A percentile compares a stretch with the other conserved stretches of the same genome.
Evolutionary conservation across 2,888 invertebrate genomes (phyloP).

Genomic region (Pycnomerus fuliginosus): DNA sequence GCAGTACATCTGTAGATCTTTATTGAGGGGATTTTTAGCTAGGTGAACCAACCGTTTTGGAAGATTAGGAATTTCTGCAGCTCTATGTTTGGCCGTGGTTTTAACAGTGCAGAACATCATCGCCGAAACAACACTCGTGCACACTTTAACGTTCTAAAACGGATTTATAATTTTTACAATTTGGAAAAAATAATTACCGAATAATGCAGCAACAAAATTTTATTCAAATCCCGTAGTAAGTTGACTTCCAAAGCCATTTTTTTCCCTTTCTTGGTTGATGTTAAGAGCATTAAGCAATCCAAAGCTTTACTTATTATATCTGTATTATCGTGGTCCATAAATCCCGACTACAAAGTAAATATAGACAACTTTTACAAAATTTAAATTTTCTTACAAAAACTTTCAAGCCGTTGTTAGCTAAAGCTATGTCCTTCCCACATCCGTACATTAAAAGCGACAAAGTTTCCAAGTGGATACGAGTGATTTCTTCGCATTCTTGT

Average conservation of each 20-base stretch:
- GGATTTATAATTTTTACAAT: neutral
- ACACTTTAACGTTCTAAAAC: constrained; percentile 37
- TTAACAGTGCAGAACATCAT: constrained; percentile 47
- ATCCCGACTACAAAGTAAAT: constrained; percentile 29
- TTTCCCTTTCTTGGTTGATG: constrained; percentile 45
- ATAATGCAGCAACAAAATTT: neutral
- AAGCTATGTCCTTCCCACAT: constrained; percentile 45
- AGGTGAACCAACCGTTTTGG: constrained; percentile 38
- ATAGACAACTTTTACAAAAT: too few species aligned
- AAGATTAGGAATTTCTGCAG: constrained; percentile 37
- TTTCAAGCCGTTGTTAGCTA: constrained; percentile 46
- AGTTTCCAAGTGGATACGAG: constrained; percentile 46
- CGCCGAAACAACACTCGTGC: constrained; percentile 42
- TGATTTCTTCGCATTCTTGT: constrained; percentile 36
- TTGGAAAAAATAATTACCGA: neutral
- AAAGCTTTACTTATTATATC: constrained; percentile 40
- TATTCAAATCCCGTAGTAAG: constrained; percentile 41
- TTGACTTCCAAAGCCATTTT: constrained; percentile 45
- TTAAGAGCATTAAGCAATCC: constrained; percentile 44
- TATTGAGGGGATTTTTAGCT: constrained; percentile 23
- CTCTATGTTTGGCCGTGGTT: constrained; percentile 41
- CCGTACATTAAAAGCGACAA: constrained; percentile 48
- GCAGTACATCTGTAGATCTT: constrained; percentile 11
- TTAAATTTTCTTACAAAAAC: constrained; percentile 39
- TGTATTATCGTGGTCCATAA: constrained; percentile 40